These are phyloP conservation scores for Hermetia illucens DNA, from an alignment of 1,140 invertebrate genomes.

Conservation along the genomic window DNA sequence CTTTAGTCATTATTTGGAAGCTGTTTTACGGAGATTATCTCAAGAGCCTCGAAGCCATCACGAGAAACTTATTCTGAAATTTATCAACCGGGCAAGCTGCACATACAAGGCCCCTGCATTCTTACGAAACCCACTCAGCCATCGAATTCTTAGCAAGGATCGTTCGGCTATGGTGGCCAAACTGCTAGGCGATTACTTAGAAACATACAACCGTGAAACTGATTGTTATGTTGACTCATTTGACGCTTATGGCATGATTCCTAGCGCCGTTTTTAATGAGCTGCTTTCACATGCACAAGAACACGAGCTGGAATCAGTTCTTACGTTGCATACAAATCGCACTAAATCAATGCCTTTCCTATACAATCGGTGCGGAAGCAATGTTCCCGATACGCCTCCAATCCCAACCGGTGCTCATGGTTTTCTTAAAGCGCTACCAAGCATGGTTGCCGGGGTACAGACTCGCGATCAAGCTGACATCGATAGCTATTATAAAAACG, in stretches of 20 bases:
- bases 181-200: slow-evolving; percentile 83
- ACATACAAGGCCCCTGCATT: slow-evolving; percentile 63
- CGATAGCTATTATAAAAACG: slow-evolving; percentile 4
- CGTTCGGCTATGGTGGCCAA: slow-evolving; percentile 75
- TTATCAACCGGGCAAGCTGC: slow-evolving; percentile 64
- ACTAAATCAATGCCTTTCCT: slow-evolving; percentile 28
- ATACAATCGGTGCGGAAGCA: slow-evolving; percentile 23
- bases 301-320: slow-evolving; percentile 21
- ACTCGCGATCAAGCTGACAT: slow-evolving; percentile 5
- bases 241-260: slow-evolving; percentile 43
- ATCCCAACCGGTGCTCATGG: slow-evolving; percentile 27
- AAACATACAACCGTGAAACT: slow-evolving; percentile 76
- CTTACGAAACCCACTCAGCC: slow-evolving; percentile 21
- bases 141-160: slow-evolving; percentile 57
- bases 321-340: slow-evolving; percentile 26
- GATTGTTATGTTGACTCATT: slow-evolving; percentile 55
- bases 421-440: slow-evolving; percentile 25
- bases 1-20: slow-evolving; percentile 69
- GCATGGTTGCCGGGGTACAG: slow-evolving; percentile 16
- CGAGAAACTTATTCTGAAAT: slow-evolving; percentile 63
- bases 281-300: slow-evolving; percentile 36
- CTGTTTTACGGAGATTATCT: slow-evolving; percentile 55
- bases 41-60: slow-evolving; percentile 41
- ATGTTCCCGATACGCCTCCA: slow-evolving; percentile 22
- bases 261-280: slow-evolving; percentile 40